Conservation (phyloP, 1,140 invertebrate genomes). For the Leptonema lineaticorne region DNA sequence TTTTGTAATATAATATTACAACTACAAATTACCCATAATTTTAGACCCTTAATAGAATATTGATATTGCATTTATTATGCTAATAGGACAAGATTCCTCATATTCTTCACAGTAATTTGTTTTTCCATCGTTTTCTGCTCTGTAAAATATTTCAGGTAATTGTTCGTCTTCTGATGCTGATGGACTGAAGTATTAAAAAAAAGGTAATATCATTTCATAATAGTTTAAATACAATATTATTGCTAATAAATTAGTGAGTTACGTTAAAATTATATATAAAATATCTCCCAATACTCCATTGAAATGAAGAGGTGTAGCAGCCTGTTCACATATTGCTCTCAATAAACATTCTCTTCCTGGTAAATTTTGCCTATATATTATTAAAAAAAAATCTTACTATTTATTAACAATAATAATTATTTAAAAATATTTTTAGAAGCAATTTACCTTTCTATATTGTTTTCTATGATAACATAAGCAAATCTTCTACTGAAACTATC, state of each 20-base stretch:
- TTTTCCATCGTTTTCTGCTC: conserved; percentile 55
- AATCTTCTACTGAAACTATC: conserved; percentile 33
- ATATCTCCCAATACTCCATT: conserved; percentile 56
- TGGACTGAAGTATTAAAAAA: conserved; percentile 50
- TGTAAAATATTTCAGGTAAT: conserved; percentile 55
- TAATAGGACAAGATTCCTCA: conserved; percentile 42
- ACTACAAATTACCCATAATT: not conserved
- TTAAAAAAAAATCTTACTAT: conserved; percentile 1
- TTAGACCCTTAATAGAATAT: not conserved
- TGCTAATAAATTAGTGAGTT: conserved; percentile 38
- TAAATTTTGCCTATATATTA: conserved; percentile 43
- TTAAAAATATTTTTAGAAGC: not conserved
- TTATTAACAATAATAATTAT: not conserved
- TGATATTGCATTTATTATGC: conserved; percentile 44
- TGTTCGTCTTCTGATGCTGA: conserved; percentile 58
- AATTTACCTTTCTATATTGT: conserved; percentile 35
- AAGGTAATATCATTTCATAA: not conserved
- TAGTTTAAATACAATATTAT: not conserved
- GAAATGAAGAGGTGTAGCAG: conserved; percentile 46
- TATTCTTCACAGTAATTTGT: conserved; percentile 47
- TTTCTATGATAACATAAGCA: conserved; percentile 37
- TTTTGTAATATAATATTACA: not conserved
- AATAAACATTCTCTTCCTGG: conserved; percentile 54
- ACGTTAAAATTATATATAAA: conserved; percentile 57
- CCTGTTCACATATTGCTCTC: conserved; percentile 55